Conservation (phyloP, 2,113 vertebrate genomes). For the Chaetorhynchus papuensis region DNA sequence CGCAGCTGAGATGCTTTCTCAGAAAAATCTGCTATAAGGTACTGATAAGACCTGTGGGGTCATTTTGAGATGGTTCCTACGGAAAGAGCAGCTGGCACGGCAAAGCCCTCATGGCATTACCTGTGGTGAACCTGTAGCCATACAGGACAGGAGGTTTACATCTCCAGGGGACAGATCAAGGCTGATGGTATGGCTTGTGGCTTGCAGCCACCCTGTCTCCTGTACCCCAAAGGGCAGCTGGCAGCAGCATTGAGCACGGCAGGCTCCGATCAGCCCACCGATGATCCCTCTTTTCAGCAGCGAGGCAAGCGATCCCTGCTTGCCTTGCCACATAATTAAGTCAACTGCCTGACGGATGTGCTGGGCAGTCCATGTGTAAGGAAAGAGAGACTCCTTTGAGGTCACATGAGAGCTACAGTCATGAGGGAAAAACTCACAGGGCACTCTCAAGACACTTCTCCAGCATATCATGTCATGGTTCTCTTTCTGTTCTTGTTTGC, state of each 20-base stretch:
- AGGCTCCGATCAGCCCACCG: neutral
- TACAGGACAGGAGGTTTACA: rapidly evolving
- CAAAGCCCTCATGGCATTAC: neutral
- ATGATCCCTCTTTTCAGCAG: neutral
- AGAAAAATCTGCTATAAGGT: neutral
- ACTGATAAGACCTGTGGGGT: neutral
- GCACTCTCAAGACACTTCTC: neutral
- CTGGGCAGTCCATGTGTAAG: neutral
- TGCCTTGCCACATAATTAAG: neutral
- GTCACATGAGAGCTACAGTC: neutral
- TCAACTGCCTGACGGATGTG: neutral
- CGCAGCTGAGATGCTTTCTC: neutral
- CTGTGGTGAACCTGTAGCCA: rapidly evolving
- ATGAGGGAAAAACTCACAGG: neutral
- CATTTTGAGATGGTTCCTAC: rapidly evolving
- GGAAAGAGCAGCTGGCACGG: rapidly evolving
- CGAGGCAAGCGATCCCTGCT: neutral
- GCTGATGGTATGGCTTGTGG: neutral
- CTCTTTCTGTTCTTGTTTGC: neutral
- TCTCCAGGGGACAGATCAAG: neutral
- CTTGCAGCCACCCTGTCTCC: neutral
- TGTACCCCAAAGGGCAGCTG: rapidly evolving
- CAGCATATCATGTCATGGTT: neutral
- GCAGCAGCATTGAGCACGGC: neutral
- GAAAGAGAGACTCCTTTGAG: neutral